Percentiles rank a stretch among this genome's conserved stretches.
Conservation (phyloP, 2,113 vertebrate species). For the Salvator merianae region DNA sequence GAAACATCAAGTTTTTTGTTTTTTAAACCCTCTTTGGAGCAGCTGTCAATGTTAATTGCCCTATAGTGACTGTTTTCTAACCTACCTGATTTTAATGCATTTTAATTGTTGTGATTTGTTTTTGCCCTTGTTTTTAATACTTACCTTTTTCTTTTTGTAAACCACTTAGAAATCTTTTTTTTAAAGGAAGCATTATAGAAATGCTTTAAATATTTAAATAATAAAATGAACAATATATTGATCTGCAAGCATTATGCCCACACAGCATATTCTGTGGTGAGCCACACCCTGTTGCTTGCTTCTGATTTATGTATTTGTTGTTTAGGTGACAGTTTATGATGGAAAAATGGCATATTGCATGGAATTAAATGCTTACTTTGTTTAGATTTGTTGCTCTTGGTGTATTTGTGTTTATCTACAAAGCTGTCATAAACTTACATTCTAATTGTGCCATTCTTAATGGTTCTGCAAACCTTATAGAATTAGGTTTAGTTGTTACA, state of each 20-base stretch:
- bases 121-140: too few species aligned
- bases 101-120: too few species aligned
- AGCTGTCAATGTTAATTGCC: not conserved
- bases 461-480: not conserved
- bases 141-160: too few species aligned
- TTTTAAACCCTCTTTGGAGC: not conserved
- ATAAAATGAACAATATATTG: not conserved
- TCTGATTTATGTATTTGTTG: not conserved
- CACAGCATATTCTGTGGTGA: conserved; percentile 6
- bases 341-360: not conserved
- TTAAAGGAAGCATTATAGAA: too few species aligned
- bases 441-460: not conserved
- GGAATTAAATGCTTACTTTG: not conserved
- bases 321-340: not conserved
- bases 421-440: not conserved
- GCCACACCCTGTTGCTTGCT: not conserved
- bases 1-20: not conserved
- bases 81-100: too few species aligned
- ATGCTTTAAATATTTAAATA: too few species aligned
- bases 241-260: not conserved
- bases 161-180: too few species aligned
- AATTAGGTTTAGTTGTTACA: not conserved
- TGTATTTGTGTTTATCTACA: not conserved
- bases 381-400: not conserved
- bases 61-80: too few species aligned